Base-by-base conservation (phyloP, 2,113 vertebrate species). In the Pontoporia blainvillei region DNA sequence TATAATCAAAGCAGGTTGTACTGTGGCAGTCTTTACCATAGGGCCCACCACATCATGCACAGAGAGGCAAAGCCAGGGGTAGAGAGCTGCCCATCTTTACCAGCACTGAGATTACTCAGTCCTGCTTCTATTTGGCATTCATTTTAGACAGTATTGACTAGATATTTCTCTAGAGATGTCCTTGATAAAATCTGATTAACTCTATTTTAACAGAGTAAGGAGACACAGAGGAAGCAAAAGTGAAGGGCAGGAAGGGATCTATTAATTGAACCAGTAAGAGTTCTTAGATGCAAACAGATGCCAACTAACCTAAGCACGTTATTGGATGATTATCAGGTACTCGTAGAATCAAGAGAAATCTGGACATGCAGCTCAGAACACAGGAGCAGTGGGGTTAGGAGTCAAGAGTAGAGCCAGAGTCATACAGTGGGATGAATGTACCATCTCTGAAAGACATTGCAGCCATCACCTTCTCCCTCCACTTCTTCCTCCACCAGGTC, bases 11-110 rank as follows among this genome's bases (percentile, higher is more conserved):
- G 59, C 69, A 86, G 27, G 27, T 14, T 44, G 18, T 18, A 7
- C 21, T 4, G 9, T 25, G 3, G 20, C 34, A 39, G 27, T 31
- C 67, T 39, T 18, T 14, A 9, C 21, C 36, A 4, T 13, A 49
- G 36, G 3, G 0, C 39, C 23, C 4, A 3, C 39, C n/a, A 25
- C 34, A 25, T 17, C 14, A 13, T 0, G 8, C 34, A 10, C 25
- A 69, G 5, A 25, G 44, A 31, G 66, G n/a, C 52, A 41, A 6
- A 54, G 25, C 14, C 6, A 14, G 84, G 14, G 8, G 12, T 6
- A 9, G 76, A 25, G 13, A n/a, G 44, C 5, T 1, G 13, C 39
- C n/a, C 13, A 8, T n/a, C 49, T 29, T 27, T 6, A 25, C n/a
- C 44, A 62, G 62, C 17, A 9, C 52, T 31, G 54, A 67, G 49